A percentile compares a stretch with the other conserved stretches of the same genome.
phyloP scores from a whole-genome alignment of 2,113 vertebrate genomes.

The Capricornis sumatraensis region DNA sequence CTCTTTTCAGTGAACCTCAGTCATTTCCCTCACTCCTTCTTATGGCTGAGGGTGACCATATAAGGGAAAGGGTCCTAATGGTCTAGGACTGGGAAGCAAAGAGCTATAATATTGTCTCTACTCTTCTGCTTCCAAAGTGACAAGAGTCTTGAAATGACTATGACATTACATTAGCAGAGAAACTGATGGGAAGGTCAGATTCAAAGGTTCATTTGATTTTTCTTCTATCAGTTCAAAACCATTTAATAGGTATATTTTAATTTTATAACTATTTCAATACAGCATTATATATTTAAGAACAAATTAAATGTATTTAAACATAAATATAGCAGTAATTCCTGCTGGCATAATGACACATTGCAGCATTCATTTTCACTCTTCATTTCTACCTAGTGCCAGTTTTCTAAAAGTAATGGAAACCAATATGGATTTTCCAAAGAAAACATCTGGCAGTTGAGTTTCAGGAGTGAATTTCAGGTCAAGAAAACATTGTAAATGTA shows the following conservation, averaged over 20 bases:
- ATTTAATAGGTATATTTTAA: conserved; percentile 13
- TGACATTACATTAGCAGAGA: background rate
- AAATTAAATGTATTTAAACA: conserved; percentile 56
- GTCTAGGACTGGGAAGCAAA: background rate
- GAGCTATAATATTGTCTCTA: background rate
- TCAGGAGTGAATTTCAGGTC: conserved; percentile 22
- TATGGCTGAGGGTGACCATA: fast-evolving
- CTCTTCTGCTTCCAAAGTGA: background rate
- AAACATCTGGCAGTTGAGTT: conserved; percentile 64
- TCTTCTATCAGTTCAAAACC: background rate
- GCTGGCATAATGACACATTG: conserved; percentile 55
- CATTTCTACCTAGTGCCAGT: conserved; percentile 66
- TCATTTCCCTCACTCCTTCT: background rate
- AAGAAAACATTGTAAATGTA: background rate
- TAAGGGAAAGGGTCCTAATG: background rate
- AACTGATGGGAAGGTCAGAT: background rate
- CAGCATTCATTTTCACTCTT: conserved; percentile 58
- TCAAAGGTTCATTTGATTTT: conserved; percentile 29
- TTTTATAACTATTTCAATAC: conserved; percentile 44
- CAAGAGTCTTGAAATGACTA: background rate
- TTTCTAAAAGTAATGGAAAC: conserved; percentile 66
- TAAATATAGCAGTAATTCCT: conserved; percentile 64
- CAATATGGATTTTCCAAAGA: conserved; percentile 36
- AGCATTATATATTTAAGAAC: background rate
- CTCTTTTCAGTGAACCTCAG: conserved; percentile 43